Conservation (phyloP, 2,888 invertebrate genomes). For the Mesorhabditis spiculigera region DNA sequence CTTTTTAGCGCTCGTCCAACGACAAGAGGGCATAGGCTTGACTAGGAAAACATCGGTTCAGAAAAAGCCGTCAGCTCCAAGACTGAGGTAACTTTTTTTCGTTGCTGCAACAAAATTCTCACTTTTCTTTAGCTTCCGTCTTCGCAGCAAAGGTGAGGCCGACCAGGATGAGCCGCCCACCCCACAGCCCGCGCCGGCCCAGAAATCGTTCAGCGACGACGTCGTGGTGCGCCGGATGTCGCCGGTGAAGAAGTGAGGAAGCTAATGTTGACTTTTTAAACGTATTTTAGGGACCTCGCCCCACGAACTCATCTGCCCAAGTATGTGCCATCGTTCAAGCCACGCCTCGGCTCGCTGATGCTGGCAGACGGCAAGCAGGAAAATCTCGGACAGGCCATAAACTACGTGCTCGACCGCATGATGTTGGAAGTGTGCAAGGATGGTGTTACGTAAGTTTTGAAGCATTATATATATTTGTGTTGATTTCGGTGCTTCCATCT, state of each 20-base stretch:
- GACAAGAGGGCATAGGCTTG: no score
- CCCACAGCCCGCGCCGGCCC: no score
- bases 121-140: no score
- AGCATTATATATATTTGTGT: neutral
- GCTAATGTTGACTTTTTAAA: neutral
- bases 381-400: constrained; percentile 19
- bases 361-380: constrained; percentile 9
- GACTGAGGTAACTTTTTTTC: no score
- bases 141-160: no score
- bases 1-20: no score
- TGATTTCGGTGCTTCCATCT: no score
- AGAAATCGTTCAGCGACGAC: no score
- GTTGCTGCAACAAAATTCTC: no score
- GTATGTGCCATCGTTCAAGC: neutral
- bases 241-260: constrained; percentile 1
- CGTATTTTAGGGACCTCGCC: neutral
- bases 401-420: constrained; percentile 16
- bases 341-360: neutral
- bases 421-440: constrained; percentile 27
- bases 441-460: constrained; percentile 17
- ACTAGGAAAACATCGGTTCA: no score
- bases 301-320: neutral
- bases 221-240: neutral
- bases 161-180: no score
- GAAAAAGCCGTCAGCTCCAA: no score